Evolutionary conservation across 2,113 vertebrate genomes (phyloP).

Genomic region (Coryphaenoides rupestris): DNA sequence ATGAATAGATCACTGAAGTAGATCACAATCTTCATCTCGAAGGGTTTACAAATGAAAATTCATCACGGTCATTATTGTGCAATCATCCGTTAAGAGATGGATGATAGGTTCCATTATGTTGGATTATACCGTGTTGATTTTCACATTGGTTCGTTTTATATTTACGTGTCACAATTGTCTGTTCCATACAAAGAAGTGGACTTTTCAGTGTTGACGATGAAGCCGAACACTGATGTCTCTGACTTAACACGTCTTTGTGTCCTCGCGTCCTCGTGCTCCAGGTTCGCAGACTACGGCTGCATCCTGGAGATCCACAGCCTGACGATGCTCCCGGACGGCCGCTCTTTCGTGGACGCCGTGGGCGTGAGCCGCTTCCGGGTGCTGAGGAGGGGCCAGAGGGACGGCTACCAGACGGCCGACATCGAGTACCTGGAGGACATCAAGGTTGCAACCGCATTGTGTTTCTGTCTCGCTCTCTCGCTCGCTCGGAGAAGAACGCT

Average conservation of each 20-base stretch:
- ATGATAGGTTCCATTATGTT: background rate
- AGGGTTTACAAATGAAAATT: too few species aligned
- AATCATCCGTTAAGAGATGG: too few species aligned
- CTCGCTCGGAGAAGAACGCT: too few species aligned
- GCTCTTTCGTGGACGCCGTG: slow-evolving; percentile 81
- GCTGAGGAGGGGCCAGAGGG: slow-evolving; percentile 77
- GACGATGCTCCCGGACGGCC: slow-evolving; percentile 78
- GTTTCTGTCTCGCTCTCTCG: too few species aligned
- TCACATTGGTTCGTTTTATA: too few species aligned
- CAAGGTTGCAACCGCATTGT: slow-evolving; percentile 59
- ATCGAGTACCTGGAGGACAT: slow-evolving; percentile 84
- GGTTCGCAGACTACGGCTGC: slow-evolving; percentile 87
- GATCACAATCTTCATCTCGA: too few species aligned
- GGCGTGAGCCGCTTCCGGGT: slow-evolving; percentile 82
- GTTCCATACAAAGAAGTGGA: too few species aligned
- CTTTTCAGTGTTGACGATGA: too few species aligned
- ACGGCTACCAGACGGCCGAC: slow-evolving; percentile 87
- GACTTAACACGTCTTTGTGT: background rate
- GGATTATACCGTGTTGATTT: background rate
- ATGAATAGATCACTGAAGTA: too few species aligned
- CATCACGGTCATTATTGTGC: too few species aligned
- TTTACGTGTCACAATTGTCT: too few species aligned
- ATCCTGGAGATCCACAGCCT: slow-evolving; percentile 81
- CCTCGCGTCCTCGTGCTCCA: slow-evolving; percentile 53
- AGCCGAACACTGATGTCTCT: too few species aligned